These are phyloP conservation scores for Aphaenogaster ashmeadi DNA, from an alignment of 1,140 invertebrate species.

Conservation along the genomic window DNA sequence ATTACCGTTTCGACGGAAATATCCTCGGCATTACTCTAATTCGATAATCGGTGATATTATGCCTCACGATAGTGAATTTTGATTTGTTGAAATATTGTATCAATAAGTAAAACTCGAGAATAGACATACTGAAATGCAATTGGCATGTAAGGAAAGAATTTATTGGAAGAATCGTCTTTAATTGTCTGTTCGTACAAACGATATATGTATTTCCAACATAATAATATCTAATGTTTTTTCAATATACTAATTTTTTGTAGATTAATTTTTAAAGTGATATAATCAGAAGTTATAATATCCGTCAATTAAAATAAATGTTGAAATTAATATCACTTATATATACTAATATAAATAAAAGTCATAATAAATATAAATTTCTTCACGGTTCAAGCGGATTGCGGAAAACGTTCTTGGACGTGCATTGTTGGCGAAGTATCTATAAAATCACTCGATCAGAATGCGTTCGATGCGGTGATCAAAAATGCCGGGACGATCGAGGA, in stretches of 20 bases:
- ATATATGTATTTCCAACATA: not conserved
- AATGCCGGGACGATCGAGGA: not conserved
- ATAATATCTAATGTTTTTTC: not conserved
- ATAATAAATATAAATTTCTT: slow-evolving; percentile 7
- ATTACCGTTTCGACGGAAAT: slow-evolving; percentile 75
- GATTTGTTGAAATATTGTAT: not conserved
- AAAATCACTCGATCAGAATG: slow-evolving; percentile 24
- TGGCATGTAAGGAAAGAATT: not conserved
- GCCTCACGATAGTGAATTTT: not conserved
- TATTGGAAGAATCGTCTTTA: not conserved
- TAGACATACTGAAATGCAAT: not conserved
- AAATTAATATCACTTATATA: not conserved
- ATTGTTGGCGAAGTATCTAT: slow-evolving; percentile 15
- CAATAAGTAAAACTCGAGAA: not conserved
- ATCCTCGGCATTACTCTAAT: slow-evolving; percentile 54
- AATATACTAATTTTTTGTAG: not conserved
- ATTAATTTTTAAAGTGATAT: not conserved
- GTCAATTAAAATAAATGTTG: not conserved
- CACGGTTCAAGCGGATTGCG: not conserved
- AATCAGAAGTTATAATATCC: not conserved
- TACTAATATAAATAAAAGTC: not conserved
- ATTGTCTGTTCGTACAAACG: not conserved
- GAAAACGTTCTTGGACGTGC: not conserved
- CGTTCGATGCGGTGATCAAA: slow-evolving; percentile 20
- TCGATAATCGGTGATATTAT: not conserved